phyloP scores from a whole-genome alignment of 2,113 vertebrate species.

The Paralichthys olivaceus region DNA sequence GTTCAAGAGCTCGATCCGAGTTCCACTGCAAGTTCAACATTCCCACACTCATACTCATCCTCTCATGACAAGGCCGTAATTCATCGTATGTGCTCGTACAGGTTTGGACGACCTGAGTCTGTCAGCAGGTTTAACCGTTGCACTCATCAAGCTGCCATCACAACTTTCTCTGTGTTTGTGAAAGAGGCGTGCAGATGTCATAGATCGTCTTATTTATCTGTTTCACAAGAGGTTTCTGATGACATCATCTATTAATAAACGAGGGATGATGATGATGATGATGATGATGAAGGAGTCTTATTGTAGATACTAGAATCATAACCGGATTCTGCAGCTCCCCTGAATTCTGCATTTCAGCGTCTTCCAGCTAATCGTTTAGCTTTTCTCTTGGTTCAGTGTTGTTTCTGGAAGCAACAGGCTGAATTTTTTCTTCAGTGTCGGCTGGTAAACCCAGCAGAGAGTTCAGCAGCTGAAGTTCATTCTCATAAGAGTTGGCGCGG shows the following conservation, averaged over 20 bases:
- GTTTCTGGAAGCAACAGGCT: too few relatives aligned
- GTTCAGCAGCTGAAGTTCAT: background rate
- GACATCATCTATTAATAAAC: background rate
- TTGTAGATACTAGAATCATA: background rate
- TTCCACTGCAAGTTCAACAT: conserved; percentile 30
- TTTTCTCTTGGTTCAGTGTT: too few relatives aligned
- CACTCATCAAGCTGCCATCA: conserved; percentile 13
- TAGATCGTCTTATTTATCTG: conserved; percentile 19
- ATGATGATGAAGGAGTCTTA: background rate
- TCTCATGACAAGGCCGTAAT: conserved; percentile 46
- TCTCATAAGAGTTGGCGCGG: background rate
- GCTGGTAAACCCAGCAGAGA: background rate
- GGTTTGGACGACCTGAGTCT: conserved; percentile 47
- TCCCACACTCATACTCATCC: conserved; percentile 44
- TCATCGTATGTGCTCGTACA: conserved; percentile 53
- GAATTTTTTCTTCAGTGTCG: too few relatives aligned
- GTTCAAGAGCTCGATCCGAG: background rate
- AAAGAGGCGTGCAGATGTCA: conserved; percentile 12
- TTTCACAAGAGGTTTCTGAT: conserved; percentile 4
- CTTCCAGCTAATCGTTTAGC: too few relatives aligned
- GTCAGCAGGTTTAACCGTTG: conserved; percentile 39
- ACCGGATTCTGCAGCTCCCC: background rate
- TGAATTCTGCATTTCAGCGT: background rate
- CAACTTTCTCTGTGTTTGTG: background rate
- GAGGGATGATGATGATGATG: background rate